Conservation (phyloP, 92 coral and sea anemone genomes). For the Zoanthus sociatus region DNA sequence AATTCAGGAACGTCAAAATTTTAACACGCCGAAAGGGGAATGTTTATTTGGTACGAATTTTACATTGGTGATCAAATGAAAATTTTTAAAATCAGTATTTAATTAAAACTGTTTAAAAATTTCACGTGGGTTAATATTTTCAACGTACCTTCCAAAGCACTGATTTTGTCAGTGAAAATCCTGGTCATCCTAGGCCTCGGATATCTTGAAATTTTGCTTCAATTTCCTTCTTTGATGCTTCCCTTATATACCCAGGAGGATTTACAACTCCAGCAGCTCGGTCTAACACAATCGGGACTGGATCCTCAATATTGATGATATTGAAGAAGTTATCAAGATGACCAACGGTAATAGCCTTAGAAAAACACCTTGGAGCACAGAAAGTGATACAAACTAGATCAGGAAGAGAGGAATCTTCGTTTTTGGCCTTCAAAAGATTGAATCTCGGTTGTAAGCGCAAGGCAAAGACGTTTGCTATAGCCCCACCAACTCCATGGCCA, state of each 20-base stretch:
- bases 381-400: conserved; percentile 16
- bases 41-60: background rate
- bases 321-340: conserved; percentile 19
- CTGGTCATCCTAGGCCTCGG: background rate
- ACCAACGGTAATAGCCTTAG: conserved; percentile 20
- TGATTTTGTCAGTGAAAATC: background rate
- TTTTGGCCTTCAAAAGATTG: background rate
- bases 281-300: conserved; percentile 14
- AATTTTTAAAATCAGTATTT: too few relatives aligned
- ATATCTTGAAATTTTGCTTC: background rate
- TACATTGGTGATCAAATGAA: too few relatives aligned
- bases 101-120: background rate
- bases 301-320: conserved; percentile 10
- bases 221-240: background rate
- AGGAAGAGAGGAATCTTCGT: background rate
- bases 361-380: conserved; percentile 31
- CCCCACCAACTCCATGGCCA: background rate
- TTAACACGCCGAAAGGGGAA: background rate
- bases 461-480: too few relatives aligned
- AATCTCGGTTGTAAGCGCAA: background rate
- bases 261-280: background rate
- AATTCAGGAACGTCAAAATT: too few relatives aligned
- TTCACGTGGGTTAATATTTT: background rate
- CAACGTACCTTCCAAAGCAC: background rate
- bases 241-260: background rate